Evolutionary conservation across 2,888 invertebrate species (phyloP).

Genomic region (Caenorhabditis zanzibari): DNA sequence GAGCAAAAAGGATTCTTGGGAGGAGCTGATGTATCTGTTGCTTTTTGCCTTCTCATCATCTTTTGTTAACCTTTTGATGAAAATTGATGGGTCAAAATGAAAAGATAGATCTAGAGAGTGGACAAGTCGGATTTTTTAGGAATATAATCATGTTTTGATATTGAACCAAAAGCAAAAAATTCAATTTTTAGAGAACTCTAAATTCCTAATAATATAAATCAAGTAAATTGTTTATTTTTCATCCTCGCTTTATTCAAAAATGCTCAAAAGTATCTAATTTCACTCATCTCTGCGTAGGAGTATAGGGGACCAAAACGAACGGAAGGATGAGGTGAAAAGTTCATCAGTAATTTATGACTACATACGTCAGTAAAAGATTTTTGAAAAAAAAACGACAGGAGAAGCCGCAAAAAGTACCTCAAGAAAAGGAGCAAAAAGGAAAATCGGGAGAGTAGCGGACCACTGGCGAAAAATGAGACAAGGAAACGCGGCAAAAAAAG

Average conservation of each 20-base stretch:
- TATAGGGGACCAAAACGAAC: conserved; percentile 23
- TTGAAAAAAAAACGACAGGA: background rate
- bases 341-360: conserved; percentile 37
- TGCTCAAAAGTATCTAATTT: conserved; percentile 44
- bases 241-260: background rate
- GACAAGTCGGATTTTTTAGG: too few species aligned
- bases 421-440: conserved; percentile 1
- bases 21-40: conserved; percentile 18
- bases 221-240: conserved; percentile 46
- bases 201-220: background rate
- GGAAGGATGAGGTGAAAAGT: conserved; percentile 5
- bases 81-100: background rate
- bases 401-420: background rate
- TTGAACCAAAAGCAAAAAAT: background rate
- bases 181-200: too few species aligned
- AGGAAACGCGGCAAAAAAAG: conserved; percentile 9
- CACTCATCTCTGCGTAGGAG: conserved; percentile 44
- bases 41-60: conserved; percentile 18
- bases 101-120: too few species aligned
- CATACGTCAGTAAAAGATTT: conserved; percentile 11
- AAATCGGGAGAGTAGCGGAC: conserved; percentile 26
- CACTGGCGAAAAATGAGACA: conserved; percentile 49
- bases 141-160: too few species aligned
- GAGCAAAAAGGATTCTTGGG: conserved; percentile 18
- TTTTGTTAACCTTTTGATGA: conserved; percentile 12